A percentile compares a stretch with the other conserved stretches of the same genome.
Conservation (phyloP, 2,888 invertebrate genomes). For the Standfussiana lucernea region DNA sequence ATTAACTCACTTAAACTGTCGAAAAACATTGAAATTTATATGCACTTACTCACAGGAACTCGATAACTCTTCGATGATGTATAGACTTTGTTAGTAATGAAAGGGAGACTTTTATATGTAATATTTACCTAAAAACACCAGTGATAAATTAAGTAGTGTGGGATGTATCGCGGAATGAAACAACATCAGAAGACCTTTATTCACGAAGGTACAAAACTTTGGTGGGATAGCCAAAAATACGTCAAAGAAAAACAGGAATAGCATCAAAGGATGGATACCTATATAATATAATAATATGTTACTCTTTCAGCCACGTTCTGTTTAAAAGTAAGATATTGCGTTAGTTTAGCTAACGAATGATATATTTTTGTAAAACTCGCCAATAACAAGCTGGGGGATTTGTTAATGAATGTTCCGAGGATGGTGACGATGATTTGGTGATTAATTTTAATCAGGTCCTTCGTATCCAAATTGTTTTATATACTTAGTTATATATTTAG, state of each 20-base stretch:
- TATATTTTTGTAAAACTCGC: conserved; percentile 52
- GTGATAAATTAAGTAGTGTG: conserved; percentile 60
- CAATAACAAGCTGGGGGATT: conserved; percentile 49
- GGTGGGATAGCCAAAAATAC: conserved; percentile 36
- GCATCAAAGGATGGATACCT: conserved; percentile 64
- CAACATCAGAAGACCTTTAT: conserved; percentile 37
- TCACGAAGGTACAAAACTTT: conserved; percentile 40
- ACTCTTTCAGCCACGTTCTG: conserved; percentile 47
- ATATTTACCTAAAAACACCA: conserved; percentile 62
- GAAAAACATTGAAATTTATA: conserved; percentile 64
- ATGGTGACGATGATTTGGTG: background rate
- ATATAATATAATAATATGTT: too few species aligned
- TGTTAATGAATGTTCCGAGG: conserved; percentile 46
- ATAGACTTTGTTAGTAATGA: conserved; percentile 61
- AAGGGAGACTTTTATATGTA: conserved; percentile 62
- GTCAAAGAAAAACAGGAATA: conserved; percentile 58
- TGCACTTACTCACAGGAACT: conserved; percentile 60
- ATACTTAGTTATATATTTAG: background rate
- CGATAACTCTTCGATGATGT: conserved; percentile 59
- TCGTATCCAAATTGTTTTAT: background rate
- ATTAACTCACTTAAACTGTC: conserved; percentile 56
- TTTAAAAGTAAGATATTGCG: conserved; percentile 55
- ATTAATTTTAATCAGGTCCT: conserved; percentile 4
- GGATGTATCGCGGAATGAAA: conserved; percentile 53
- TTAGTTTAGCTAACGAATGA: conserved; percentile 55